phyloP scores from a whole-genome alignment of 2,113 vertebrate genomes.

The Macquaria ambigua region DNA sequence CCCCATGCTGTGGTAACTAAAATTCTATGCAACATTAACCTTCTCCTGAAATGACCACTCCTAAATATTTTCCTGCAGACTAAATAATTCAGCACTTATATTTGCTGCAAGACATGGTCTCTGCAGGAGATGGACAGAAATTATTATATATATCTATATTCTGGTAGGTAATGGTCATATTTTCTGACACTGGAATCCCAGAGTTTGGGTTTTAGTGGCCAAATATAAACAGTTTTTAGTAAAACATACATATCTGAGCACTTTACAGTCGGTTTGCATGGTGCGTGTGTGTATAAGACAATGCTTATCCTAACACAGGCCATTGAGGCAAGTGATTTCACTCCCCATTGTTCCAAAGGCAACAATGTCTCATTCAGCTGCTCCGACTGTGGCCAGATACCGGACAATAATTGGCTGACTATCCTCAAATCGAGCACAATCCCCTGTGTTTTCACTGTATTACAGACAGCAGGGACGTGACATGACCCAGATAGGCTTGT shows the following conservation, averaged over 20 bases:
- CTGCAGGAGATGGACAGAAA: background rate
- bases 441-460: slow-evolving; percentile 33
- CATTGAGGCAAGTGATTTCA: slow-evolving; percentile 68
- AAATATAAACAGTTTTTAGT: background rate
- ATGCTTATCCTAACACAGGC: slow-evolving; percentile 43
- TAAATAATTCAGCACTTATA: slow-evolving; percentile 62
- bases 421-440: slow-evolving; percentile 40
- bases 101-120: slow-evolving; percentile 27
- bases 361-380: slow-evolving; percentile 81
- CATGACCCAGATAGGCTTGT: slow-evolving; percentile 39
- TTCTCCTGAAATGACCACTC: slow-evolving; percentile 29
- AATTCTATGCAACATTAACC: background rate
- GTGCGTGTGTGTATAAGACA: slow-evolving; percentile 31
- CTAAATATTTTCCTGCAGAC: slow-evolving; percentile 40
- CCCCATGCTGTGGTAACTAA: background rate
- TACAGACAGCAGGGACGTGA: slow-evolving; percentile 19
- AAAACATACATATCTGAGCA: background rate
- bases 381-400: slow-evolving; percentile 38
- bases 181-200: slow-evolving; percentile 2
- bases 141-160: background rate
- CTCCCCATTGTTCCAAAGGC: slow-evolving; percentile 72
- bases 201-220: background rate
- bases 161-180: background rate
- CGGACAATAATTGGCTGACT: slow-evolving; percentile 54
- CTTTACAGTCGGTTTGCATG: background rate